Base-by-base conservation (phyloP, 2,888 invertebrate species). In the Cheilosia impressa region DNA sequence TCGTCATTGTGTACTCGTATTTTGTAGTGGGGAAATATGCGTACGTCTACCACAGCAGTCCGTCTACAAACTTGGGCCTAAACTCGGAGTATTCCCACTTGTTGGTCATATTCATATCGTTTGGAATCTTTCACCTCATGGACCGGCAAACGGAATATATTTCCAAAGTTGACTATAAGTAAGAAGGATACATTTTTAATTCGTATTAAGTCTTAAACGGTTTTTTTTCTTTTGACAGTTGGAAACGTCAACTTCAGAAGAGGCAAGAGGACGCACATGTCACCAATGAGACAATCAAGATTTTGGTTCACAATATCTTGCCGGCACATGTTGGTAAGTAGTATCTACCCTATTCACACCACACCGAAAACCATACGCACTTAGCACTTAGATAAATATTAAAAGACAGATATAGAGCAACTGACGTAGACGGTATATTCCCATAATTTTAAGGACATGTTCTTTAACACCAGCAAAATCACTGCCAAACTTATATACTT, bases 131-230 rank as follows among this genome's bases (percentile, higher is more conserved):
- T 22, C 97, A 97, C 90, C 93, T 97, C 88, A 95, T 98, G 88
- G 98, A 98, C 91, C 94, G 98, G 89, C 97, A 98, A 91, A 96
- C 97, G 31, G 98, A 98, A 91, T 97, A 96, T 89, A 95, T 98
- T 90, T 96, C 96, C 88, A 94, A 98, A 89, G 93, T 98, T 87
- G 98, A 98, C 91, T 97, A 96, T 89, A 93, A 95, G 88, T 95
- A 93, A 93, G 91, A 90, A 50, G 38, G 45, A 52, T 45, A n/a
- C 47, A 62, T 45, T 34, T 92, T 41, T 52, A 2, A 43, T 34
- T 53, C 17, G 34, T n/a, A 5, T 19, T 15, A 2, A 17, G 10
- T 2, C 43, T 66, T 7, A 50, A 41, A 58, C 2, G 6, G 7
- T 24, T 38, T 7, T 27, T 63, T 50, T 24, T 38, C 19, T 73